Percentiles rank a stretch among this genome's conserved stretches.
phyloP scores from a whole-genome alignment of 2,888 invertebrate species.

The Alloscopus bannaensis region DNA sequence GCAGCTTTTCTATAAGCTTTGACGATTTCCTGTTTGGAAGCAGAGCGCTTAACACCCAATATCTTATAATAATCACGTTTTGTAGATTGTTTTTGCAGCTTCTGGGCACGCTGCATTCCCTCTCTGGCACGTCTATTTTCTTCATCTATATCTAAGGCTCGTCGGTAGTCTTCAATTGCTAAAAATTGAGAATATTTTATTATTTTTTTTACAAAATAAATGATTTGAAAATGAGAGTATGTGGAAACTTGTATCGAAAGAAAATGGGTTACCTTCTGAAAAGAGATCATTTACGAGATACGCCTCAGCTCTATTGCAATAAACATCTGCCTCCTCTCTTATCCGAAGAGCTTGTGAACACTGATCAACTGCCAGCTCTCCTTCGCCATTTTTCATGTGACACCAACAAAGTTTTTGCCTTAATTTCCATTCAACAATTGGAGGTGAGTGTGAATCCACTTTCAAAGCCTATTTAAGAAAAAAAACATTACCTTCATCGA shows the following conservation, averaged over 20 bases:
- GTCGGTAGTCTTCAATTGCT: slow-evolving; percentile 91
- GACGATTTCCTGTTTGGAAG: slow-evolving; percentile 92
- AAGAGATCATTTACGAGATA: slow-evolving; percentile 91
- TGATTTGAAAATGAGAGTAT: not conserved
- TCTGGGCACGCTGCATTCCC: slow-evolving; percentile 90
- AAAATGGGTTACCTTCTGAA: slow-evolving; percentile 83
- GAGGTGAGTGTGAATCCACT: slow-evolving; percentile 70
- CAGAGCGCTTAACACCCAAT: slow-evolving; percentile 91
- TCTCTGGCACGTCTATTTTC: slow-evolving; percentile 89
- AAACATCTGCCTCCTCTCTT: slow-evolving; percentile 84
- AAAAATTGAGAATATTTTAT: slow-evolving; percentile 61
- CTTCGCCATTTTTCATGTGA: slow-evolving; percentile 70
- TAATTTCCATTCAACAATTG: slow-evolving; percentile 70
- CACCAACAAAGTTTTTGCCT: slow-evolving; percentile 71
- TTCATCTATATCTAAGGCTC: slow-evolving; percentile 89
- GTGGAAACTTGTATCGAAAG: slow-evolving; percentile 9
- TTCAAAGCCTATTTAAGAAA: slow-evolving; percentile 70
- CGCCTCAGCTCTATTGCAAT: slow-evolving; percentile 95
- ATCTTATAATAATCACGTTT: slow-evolving; percentile 98
- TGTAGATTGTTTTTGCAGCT: slow-evolving; percentile 93
- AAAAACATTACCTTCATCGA: too few relatives aligned
- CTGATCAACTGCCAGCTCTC: slow-evolving; percentile 80
- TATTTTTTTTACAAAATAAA: not conserved
- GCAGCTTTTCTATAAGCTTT: slow-evolving; percentile 98
- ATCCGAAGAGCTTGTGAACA: slow-evolving; percentile 89